Evolutionary conservation across 1,140 invertebrate species (phyloP), one percentile per base, ranked within the genome.

Genomic region (Galleria mellonella): DNA sequence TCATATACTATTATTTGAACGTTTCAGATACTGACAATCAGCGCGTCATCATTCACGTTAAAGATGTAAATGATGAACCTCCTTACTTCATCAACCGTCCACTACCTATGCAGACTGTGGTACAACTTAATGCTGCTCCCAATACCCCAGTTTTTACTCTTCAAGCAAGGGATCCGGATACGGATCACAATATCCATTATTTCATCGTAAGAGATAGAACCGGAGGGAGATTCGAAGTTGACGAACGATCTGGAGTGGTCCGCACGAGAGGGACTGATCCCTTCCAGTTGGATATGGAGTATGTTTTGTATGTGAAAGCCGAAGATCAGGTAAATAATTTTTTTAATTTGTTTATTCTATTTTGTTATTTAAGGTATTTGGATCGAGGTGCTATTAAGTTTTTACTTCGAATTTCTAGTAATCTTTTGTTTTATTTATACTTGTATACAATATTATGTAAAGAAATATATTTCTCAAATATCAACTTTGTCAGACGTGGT

Each of bases 21-120:
- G 12, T 89, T 90, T 55, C 89, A 97, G 94, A 96, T 86, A 96
- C 94, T 47, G 96, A 97, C 88, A 97, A 97, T 86, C 96, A 98
- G 72, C 90, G 96, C 28, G 95, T 98, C 8, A 97, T 97, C 58
- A 97, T 97, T 67, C 94, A 96, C 83, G 94, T 97, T 46, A 95
- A 96, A 83, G 96, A 98, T 83, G 94, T 97, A n/a, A 98, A 98
- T 79, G 96, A 97, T 79, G 96, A 98, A 83, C 92, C 94, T 1
- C 96, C 96, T 0, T 97, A 97, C 82, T 98, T 98, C 87, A 97
- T 98, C 87, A 98, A 97, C 83, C 90, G 94, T 2, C 96, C 96
- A 0, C 85, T 97, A 47, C 96, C 96, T n/a, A 97, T 98, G 96
- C 94, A 97, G 83, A 95, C 96, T 3, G 96, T 97, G 40, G 96